Conservation (phyloP, 2,113 vertebrate genomes). For the Brachyhypopomus occidentalis region DNA sequence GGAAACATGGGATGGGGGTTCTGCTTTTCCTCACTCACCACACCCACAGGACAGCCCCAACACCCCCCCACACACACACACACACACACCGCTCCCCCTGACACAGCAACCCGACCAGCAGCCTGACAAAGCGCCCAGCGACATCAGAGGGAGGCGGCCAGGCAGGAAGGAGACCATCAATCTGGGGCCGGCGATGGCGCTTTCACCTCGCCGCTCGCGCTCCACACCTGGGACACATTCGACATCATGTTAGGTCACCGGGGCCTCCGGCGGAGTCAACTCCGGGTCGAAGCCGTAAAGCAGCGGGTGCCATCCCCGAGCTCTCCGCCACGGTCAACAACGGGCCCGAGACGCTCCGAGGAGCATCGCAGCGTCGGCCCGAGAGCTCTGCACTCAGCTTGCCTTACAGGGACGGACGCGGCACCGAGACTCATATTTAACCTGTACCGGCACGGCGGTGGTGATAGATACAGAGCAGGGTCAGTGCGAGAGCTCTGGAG, state of each 20-base stretch:
- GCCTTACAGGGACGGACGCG: constrained; percentile 23
- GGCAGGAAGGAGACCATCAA: constrained; percentile 67
- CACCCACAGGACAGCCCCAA: constrained; percentile 40
- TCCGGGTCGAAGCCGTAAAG: constrained; percentile 60
- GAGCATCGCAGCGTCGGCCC: neutral
- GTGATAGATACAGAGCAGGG: constrained; percentile 1
- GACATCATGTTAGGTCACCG: constrained; percentile 63
- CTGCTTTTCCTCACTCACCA: constrained; percentile 59
- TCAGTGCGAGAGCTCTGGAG: constrained; percentile 16
- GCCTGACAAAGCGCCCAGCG: constrained; percentile 21
- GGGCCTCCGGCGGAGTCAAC: constrained; percentile 55
- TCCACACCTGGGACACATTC: constrained; percentile 71
- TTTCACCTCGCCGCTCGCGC: constrained; percentile 63
- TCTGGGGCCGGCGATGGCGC: constrained; percentile 56
- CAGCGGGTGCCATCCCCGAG: constrained; percentile 48
- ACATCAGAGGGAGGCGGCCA: constrained; percentile 56
- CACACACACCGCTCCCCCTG: constrained; percentile 29
- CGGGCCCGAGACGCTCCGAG: constrained; percentile 6
- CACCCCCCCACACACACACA: constrained; percentile 26
- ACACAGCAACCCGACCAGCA: constrained; percentile 2
- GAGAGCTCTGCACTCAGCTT: constrained; percentile 31
- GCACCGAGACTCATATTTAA: constrained; percentile 31
- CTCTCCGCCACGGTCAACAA: constrained; percentile 44
- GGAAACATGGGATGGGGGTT: constrained; percentile 26
- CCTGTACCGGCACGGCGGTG: neutral